These are phyloP conservation scores for Mechanitis mazaeus DNA, from an alignment of 2,888 invertebrate species.

Conservation along the genomic window DNA sequence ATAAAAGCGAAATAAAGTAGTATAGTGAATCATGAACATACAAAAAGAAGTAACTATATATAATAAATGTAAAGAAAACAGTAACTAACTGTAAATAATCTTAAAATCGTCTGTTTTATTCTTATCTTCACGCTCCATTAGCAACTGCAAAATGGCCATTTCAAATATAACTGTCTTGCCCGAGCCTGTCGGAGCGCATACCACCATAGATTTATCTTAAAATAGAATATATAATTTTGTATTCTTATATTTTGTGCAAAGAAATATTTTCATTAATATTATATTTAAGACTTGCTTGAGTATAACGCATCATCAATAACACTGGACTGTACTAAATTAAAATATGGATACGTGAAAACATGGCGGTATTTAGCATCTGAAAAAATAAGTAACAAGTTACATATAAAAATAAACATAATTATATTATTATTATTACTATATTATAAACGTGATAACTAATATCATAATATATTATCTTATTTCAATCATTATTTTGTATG, in stretches of 20 bases:
- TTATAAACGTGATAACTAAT: no score
- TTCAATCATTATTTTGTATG: no score
- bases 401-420: no score
- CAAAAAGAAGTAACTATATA: slow-evolving; percentile 2
- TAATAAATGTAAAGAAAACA: slow-evolving; percentile 7
- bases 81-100: slow-evolving; percentile 82
- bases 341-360: slow-evolving; percentile 79
- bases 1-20: neutral
- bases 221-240: slow-evolving; percentile 15
- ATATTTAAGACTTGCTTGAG: slow-evolving; percentile 64
- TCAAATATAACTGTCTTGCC: slow-evolving; percentile 91
- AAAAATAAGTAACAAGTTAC: slow-evolving; percentile 23
- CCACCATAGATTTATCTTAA: slow-evolving; percentile 82
- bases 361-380: slow-evolving; percentile 72
- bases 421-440: no score
- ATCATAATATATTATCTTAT: no score
- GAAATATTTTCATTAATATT: no score
- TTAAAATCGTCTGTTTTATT: slow-evolving; percentile 72
- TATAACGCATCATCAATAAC: slow-evolving; percentile 82
- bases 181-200: slow-evolving; percentile 89
- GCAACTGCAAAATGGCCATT: slow-evolving; percentile 82
- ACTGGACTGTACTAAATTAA: slow-evolving; percentile 84
- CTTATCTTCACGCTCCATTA: slow-evolving; percentile 72
- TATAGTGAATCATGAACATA: neutral
- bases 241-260: no score